These are phyloP conservation scores for Anableps anableps DNA, from an alignment of 2,797 vertebrate species.

Conservation along the genomic window DNA sequence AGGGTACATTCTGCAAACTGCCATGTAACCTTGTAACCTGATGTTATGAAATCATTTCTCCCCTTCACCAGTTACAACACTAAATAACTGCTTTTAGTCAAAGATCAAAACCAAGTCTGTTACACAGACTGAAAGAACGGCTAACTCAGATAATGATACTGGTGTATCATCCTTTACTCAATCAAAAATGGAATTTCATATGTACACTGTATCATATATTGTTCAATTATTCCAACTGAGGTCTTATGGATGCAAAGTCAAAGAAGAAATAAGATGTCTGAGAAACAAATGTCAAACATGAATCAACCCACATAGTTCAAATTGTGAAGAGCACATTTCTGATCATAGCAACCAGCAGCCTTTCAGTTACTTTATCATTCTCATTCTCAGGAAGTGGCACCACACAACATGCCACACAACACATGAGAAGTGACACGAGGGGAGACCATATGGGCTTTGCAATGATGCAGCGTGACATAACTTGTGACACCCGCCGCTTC, in stretches of 20 bases:
- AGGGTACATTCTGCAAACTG: background rate
- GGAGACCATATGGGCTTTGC: conserved; percentile 21
- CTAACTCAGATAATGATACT: background rate
- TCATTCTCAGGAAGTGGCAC: conserved; percentile 2
- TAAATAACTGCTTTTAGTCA: background rate
- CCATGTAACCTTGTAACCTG: background rate
- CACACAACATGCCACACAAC: conserved; percentile 5
- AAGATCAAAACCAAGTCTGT: background rate
- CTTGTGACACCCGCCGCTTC: conserved; percentile 27
- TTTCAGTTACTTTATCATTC: background rate
- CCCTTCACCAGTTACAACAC: background rate
- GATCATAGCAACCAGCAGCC: background rate
- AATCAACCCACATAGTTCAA: background rate
- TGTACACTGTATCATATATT: background rate
- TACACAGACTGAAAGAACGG: background rate
- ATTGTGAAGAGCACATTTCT: background rate
- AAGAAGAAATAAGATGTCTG: background rate
- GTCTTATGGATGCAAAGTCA: background rate
- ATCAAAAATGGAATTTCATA: background rate
- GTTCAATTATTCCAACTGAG: background rate
- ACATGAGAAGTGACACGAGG: conserved; percentile 11
- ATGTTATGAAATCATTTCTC: background rate
- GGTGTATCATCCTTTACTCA: no score
- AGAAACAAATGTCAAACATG: background rate
- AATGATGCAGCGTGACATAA: conserved; percentile 36